Percentiles rank a stretch among this genome's conserved stretches.
Evolutionary conservation across 2,888 invertebrate genomes (phyloP).

Genomic region (Elgonia sp.): DNA sequence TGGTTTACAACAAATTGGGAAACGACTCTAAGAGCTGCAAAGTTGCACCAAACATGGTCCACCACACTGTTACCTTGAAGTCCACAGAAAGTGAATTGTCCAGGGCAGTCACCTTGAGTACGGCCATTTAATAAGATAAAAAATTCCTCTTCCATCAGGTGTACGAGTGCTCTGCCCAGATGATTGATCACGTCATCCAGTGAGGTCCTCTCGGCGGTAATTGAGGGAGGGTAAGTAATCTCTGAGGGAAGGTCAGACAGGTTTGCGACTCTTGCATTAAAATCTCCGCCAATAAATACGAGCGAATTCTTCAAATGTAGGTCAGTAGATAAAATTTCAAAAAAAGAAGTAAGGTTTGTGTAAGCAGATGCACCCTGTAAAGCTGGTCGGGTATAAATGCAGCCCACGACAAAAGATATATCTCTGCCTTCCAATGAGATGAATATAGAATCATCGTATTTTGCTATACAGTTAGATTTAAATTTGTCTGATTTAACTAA

Average conservation of each 20-base stretch:
- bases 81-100: background rate
- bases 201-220: background rate
- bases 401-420: background rate
- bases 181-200: background rate
- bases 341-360: background rate
- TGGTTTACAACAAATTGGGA: too few relatives aligned
- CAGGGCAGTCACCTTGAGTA: background rate
- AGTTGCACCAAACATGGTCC: slow-evolving; percentile 1
- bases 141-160: background rate
- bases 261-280: background rate
- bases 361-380: accelerated
- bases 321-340: background rate
- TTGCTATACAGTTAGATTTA: background rate
- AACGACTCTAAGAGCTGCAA: background rate
- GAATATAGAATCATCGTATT: background rate
- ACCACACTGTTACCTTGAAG: background rate
- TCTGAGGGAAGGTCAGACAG: background rate
- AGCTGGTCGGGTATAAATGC: background rate
- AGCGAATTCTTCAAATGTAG: background rate
- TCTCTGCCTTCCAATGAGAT: background rate
- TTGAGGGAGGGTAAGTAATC: too few relatives aligned
- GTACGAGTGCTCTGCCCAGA: background rate
- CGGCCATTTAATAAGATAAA: background rate
- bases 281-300: background rate
- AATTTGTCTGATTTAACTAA: background rate